Evolutionary conservation across 2,113 vertebrate genomes (phyloP), one percentile per base, ranked within the genome.

Genomic region (Manacus vitellinus): DNA sequence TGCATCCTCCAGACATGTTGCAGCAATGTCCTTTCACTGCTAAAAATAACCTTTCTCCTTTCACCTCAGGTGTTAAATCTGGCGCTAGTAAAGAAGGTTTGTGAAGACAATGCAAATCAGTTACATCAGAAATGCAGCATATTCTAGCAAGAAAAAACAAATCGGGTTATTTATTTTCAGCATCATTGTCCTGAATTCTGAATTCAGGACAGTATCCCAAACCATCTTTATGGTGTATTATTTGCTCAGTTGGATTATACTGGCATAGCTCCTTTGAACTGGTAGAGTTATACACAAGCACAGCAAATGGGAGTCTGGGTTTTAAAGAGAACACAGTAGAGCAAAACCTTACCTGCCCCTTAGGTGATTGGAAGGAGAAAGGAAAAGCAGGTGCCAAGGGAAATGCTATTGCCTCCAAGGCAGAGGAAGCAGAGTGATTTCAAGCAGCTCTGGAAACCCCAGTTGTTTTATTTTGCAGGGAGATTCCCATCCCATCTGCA

Each of bases 401-500:
- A 88, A 95, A 94, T 10, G 25, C 46, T 81, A 35, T 54, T 13
- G 3, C 87, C 88, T 92, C 52, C 41, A 37, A 87, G 83, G 44
- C 68, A 84, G 47, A 88, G 68, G 61, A 95, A 91, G 39, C 44
- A 61, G 27, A 52, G 12, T 1, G 5, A 84, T 72, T 95, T 92
- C 95, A 77, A 82, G 54, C 49, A 87, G 86, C 82, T 81, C 76
- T 93, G 92, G 80, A 93, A 91, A 49, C 20, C 44, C 49, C 76
- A 72, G 65, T 84, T 92, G 66, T 86, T 88, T 79, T 66, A 68
- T 87, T 91, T 94, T 94, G 41, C 68, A 79, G 54, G 93, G 92
- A 92, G 91, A 96, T 94, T 80, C 85, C 83, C 86, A 73, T 87
- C 68, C 73, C 73, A 72, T 70, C 80, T 85, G 66, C 74, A 75